Percentiles rank a stretch among this genome's conserved stretches.
These are phyloP conservation scores for Ianthella basta DNA, from an alignment of 37 sponge, comb jelly and placozoan genomes.

Conservation along the genomic window DNA sequence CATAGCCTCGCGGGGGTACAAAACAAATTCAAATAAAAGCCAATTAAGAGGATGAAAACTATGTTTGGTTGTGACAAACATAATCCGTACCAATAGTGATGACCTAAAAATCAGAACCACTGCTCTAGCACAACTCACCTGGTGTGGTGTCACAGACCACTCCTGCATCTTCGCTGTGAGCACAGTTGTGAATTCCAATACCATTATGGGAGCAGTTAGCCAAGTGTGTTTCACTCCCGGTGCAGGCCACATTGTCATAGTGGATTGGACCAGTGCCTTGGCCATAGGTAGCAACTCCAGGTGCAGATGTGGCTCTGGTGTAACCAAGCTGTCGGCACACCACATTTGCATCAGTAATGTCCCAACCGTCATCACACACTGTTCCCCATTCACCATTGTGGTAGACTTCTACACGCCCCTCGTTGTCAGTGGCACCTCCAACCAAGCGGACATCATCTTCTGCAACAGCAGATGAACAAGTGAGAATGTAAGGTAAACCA, in stretches of 20 bases:
- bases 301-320: neutral
- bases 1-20: no score
- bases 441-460: no score
- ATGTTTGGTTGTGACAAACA: no score
- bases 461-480: no score
- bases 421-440: neutral
- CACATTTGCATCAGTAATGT: neutral
- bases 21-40: no score
- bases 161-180: constrained; percentile 41
- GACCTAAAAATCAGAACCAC: no score
- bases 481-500: no score
- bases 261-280: constrained; percentile 14
- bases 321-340: constrained; percentile 40
- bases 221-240: constrained; percentile 19
- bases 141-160: constrained; percentile 20
- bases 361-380: constrained; percentile 26
- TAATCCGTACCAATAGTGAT: no score
- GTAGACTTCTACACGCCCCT: constrained; percentile 8
- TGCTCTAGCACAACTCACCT: no score
- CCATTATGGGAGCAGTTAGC: constrained; percentile 15
- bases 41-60: no score
- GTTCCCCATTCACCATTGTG: constrained; percentile 31
- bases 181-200: constrained; percentile 33
- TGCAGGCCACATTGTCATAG: constrained; percentile 23
- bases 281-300: constrained; percentile 21